Base-by-base conservation (phyloP, 2,113 vertebrate species). In the Danionella cerebrum region DNA sequence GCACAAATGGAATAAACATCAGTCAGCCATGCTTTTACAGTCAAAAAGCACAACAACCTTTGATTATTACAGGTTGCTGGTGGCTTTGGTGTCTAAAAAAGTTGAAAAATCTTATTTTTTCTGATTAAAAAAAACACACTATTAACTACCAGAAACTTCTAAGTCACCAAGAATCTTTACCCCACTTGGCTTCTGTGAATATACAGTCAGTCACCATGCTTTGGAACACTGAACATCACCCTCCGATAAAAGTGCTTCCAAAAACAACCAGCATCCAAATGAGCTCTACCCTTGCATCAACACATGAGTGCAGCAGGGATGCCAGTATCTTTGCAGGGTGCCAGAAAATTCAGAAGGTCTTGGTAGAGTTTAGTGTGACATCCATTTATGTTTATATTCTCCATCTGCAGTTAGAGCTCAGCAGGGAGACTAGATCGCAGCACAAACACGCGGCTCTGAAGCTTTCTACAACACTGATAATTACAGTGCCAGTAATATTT, bases 361-460 rank as follows among this genome's bases (percentile, higher is more conserved):
- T 24, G 27, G 31, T 36, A 31, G 44, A 48, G 24, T 24, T 48
- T 29, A 48, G 42, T 63, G 59, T 48, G 57, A 60, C 24, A 44
- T 51, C 55, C 3, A 50, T 42, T 52, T 41, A 39, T 69, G 58
- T 48, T 64, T 64, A 64, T 42, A 33, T 64, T 45, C 44, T 29
- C 27, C 19, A 4, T 44, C 44, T 19, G 3, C 6, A 45, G 68
- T 21, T 24, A 21, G n/a, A 35, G 27, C 58, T 52, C 58, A 47
- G 48, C 14, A 35, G 67, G 67, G 38, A 55, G 42, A 14, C 3
- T 6, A 29, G 55, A 33, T 36, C 29, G n/a, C 19, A 47, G 41
- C 42, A 22, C 59, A 64, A 64, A 48, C 29, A 47, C 27, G 24
- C 4, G 7, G 33, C 25, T 2, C 12, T 44, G 35, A 48, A 55